These are phyloP conservation scores for Antidorcas marsupialis DNA, from an alignment of 2,113 vertebrate species.

Conservation along the genomic window DNA sequence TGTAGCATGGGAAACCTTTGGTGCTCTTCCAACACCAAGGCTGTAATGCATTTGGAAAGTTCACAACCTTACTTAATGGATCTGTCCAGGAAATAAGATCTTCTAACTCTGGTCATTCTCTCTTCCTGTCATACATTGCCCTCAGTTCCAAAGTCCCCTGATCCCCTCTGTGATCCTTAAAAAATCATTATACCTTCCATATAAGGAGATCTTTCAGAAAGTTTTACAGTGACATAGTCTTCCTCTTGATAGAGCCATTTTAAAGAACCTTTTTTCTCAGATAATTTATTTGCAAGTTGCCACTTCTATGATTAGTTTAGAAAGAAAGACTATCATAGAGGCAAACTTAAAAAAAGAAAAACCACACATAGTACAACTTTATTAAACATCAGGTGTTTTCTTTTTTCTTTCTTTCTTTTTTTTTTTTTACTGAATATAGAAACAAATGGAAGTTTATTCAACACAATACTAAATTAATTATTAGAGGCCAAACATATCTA, in stretches of 20 bases:
- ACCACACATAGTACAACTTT: background rate
- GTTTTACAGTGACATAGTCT: background rate
- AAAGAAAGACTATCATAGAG: background rate
- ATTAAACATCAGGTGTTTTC: background rate
- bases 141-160: background rate
- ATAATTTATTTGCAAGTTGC: background rate
- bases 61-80: background rate
- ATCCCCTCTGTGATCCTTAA: background rate
- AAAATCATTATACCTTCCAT: background rate
- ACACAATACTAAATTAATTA: background rate
- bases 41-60: background rate
- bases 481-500: background rate
- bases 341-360: background rate
- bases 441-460: background rate
- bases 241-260: background rate
- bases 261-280: background rate
- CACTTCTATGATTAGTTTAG: background rate
- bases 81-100: background rate
- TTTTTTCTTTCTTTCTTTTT: background rate
- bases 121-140: background rate
- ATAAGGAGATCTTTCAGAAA: background rate
- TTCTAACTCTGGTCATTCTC: background rate
- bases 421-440: slow-evolving; percentile 7
- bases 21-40: background rate
- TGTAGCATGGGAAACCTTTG: background rate